Evolutionary conservation across 2,888 invertebrate species (phyloP).

Genomic region (Morpho achilles): DNA sequence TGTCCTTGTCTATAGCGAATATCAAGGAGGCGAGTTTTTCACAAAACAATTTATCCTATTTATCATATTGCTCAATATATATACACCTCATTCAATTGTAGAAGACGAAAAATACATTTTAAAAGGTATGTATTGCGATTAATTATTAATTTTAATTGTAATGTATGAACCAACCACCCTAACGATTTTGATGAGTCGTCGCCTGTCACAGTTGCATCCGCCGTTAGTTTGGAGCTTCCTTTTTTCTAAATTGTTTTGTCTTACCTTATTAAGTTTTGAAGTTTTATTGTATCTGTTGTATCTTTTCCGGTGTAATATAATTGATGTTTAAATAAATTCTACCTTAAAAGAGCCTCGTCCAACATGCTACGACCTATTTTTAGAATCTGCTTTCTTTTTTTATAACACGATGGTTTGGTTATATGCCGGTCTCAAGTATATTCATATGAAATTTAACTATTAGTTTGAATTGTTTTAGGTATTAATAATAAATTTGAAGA

Average conservation of each 20-base stretch:
- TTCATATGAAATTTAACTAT: not conserved
- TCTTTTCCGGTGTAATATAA: not conserved
- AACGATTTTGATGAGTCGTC: constrained; percentile 58
- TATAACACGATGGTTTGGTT: constrained; percentile 40
- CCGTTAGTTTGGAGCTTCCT: constrained; percentile 41
- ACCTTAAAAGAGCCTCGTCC: constrained; percentile 15
- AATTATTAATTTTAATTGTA: not conserved
- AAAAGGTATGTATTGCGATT: constrained; percentile 41
- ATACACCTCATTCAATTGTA: constrained; percentile 34
- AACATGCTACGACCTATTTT: constrained; percentile 65
- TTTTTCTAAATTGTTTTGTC: constrained; percentile 53
- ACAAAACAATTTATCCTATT: constrained; percentile 34
- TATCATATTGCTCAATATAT: constrained; percentile 27
- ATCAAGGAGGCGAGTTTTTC: constrained; percentile 51
- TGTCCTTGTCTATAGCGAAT: constrained; percentile 48
- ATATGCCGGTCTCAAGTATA: constrained; percentile 40
- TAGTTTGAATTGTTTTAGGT: constrained; percentile 22
- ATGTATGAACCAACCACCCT: constrained; percentile 1
- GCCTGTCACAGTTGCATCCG: constrained; percentile 62
- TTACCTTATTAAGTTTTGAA: not conserved
- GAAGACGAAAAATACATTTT: constrained; percentile 30
- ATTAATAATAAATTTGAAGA: constrained; percentile 48
- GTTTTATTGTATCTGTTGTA: constrained; percentile 10
- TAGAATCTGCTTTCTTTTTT: constrained; percentile 72
- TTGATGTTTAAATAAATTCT: not conserved